Percentiles rank a stretch among this genome's conserved stretches.
Conservation (phyloP, 2,113 vertebrate genomes). For the Grallaria varia region DNA sequence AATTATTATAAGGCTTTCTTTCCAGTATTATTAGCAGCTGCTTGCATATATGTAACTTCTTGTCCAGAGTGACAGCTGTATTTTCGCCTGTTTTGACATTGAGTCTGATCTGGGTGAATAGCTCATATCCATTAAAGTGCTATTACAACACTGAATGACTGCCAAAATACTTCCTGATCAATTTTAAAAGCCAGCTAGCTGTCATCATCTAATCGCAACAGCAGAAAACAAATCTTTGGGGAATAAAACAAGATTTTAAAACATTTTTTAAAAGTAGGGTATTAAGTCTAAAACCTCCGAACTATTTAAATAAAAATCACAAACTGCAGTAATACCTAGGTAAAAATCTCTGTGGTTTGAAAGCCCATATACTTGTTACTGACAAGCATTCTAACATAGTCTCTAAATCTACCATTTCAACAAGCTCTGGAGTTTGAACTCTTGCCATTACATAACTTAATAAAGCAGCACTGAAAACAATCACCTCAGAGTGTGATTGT, state of each 20-base stretch:
- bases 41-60: constrained; percentile 81
- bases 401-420: constrained; percentile 71
- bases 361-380: constrained; percentile 60
- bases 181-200: constrained; percentile 89
- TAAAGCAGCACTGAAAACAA: constrained; percentile 78
- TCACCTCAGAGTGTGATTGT: constrained; percentile 59
- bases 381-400: constrained; percentile 60
- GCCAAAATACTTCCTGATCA: constrained; percentile 89
- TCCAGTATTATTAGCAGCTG: constrained; percentile 78
- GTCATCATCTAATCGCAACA: constrained; percentile 85
- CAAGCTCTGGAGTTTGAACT: constrained; percentile 66
- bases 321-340: constrained; percentile 42
- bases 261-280: constrained; percentile 75
- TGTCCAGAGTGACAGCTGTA: constrained; percentile 87
- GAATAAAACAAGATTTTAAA: constrained; percentile 83
- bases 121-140: constrained; percentile 88
- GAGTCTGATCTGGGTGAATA: constrained; percentile 88
- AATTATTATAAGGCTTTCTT: constrained; percentile 64
- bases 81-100: constrained; percentile 89
- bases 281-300: constrained; percentile 78
- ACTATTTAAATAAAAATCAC: constrained; percentile 75
- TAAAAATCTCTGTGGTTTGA: constrained; percentile 63
- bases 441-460: constrained; percentile 75
- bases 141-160: constrained; percentile 89
- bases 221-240: constrained; percentile 84